A percentile compares a stretch with the other conserved stretches of the same genome.
Conservation (phyloP, 2,797 vertebrate genomes). For the Urosaurus nigricauda region DNA sequence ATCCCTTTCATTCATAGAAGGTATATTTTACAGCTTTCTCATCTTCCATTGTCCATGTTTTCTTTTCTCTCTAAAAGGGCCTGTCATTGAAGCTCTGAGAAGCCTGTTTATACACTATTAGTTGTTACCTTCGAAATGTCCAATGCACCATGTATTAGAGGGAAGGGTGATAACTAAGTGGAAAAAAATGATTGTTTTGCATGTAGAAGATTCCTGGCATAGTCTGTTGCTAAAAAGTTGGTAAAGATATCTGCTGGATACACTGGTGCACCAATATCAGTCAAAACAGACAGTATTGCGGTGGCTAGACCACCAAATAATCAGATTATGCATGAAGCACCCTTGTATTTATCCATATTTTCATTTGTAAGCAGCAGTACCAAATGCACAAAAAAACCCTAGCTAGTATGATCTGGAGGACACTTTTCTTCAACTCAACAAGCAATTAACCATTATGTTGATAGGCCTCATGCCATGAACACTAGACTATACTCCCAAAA, state of each 20-base stretch:
- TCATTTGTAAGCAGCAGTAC: neutral
- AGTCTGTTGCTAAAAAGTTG: neutral
- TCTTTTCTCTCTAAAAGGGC: no score
- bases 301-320: neutral
- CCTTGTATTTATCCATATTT: neutral
- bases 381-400: neutral
- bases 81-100: neutral
- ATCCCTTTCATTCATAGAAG: no score
- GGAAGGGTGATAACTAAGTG: no score
- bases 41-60: no score
- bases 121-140: neutral
- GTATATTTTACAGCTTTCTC: neutral
- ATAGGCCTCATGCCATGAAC: neutral
- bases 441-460: neutral
- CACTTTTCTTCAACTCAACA: neutral
- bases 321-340: neutral
- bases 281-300: neutral
- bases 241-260: neutral
- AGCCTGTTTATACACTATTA: neutral
- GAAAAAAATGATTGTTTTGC: neutral
- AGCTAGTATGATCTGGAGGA: neutral
- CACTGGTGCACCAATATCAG: neutral
- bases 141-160: neutral
- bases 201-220: neutral
- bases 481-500: neutral